Base-by-base conservation (phyloP, 1,140 invertebrate species). In the Diploscapter pachys region DNA sequence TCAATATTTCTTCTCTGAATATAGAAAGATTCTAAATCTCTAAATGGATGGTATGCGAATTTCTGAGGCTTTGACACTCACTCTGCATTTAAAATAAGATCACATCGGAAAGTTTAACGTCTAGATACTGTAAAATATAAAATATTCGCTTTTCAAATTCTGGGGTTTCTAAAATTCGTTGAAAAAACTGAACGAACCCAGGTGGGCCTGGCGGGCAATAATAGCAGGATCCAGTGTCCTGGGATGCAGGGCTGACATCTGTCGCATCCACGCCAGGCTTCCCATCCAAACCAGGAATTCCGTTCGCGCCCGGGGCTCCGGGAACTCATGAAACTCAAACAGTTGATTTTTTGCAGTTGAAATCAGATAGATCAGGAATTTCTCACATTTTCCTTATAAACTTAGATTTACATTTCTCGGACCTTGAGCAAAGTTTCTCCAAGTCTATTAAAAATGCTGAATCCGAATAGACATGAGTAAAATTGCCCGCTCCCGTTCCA, bases 301-400 rank as follows among this genome's bases (percentile, higher is more conserved):
- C 75, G 50, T 76, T 76, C n/a, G 75, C 69, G 57, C 81, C 81
- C 48, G 83, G 80, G 53, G 75, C 51, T 66, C 75, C 74, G 66
- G 77, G 77, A 31, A 31, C 31, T 31, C 31, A 31, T 31, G 31
- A 31, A 31, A 31, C 31, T 31, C 31, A 31, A 31, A 31, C 31
- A 31, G 31, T 31, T 31, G 31, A 31, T 31, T 31, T 31, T 31
- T 31, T 31, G 31, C 31, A 31, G 31, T 31, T 31, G 31, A 31
- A 31, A 31, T 31, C 31, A 31, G 31, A 31, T 31, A 31, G 31
- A 31, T 1, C 31, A 31, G 31, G 31, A 31, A 31, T 31, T 0
- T 31, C 31, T 0, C 31, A 31, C 31, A 31, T 31, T 31, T 31
- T 31, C 31, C 31, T 31, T 31, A 31, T 31, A 31, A 31, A 1